phyloP scores from a whole-genome alignment of 2,797 vertebrate species.

The Danio aesculapii region DNA sequence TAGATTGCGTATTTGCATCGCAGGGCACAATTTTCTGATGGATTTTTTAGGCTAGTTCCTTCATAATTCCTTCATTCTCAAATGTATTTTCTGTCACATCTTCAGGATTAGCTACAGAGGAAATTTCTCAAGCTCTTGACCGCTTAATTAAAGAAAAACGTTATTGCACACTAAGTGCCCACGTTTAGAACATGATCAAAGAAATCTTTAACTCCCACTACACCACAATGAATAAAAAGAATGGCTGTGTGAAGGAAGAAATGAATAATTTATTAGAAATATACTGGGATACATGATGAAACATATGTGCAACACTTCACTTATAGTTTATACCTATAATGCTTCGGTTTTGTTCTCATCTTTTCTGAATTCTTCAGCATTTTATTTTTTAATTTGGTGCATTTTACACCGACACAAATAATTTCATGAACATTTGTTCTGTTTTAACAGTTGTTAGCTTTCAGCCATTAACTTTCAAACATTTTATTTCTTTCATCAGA shows the following conservation, averaged over 20 bases:
- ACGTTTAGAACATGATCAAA: slow-evolving; percentile 10
- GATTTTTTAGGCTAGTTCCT: slow-evolving; percentile 35
- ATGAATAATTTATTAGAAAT: slow-evolving; percentile 6
- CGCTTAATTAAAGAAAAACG: slow-evolving; percentile 17
- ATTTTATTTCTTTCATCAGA: no score
- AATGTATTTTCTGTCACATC: slow-evolving; percentile 28
- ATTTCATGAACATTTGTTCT: neutral
- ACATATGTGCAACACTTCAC: neutral
- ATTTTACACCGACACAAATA: neutral
- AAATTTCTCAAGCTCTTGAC: neutral
- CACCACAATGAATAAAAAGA: neutral
- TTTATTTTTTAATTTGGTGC: neutral
- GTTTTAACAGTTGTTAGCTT: neutral
- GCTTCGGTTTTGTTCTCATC: slow-evolving; percentile 5
- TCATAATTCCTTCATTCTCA: slow-evolving; percentile 45
- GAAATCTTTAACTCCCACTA: slow-evolving; percentile 23
- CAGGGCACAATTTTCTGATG: slow-evolving; percentile 21
- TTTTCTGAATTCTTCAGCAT: neutral
- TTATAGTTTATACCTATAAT: slow-evolving; percentile 2
- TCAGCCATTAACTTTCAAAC: slow-evolving; percentile 8
- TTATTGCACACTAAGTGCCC: slow-evolving; percentile 10
- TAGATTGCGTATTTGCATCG: slow-evolving; percentile 16
- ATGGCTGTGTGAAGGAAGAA: neutral
- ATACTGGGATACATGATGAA: slow-evolving; percentile 30
- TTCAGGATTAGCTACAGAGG: slow-evolving; percentile 11